Conservation (phyloP, 2,797 vertebrate species). For the Valencia hispanica region DNA sequence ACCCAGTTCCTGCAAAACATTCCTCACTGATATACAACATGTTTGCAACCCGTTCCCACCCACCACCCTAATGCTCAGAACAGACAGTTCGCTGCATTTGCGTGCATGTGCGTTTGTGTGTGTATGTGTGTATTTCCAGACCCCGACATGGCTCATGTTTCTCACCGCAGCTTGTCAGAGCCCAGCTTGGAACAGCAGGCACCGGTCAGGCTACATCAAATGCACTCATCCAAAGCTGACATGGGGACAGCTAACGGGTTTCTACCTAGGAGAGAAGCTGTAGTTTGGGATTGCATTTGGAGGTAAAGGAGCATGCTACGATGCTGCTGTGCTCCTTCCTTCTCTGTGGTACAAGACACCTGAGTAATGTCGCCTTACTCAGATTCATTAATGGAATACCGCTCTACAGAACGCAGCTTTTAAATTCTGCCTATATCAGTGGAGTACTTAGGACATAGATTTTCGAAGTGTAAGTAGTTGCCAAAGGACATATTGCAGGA, state of each 20-base stretch:
- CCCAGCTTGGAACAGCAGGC: conserved; percentile 82
- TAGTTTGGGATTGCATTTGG: conserved; percentile 36
- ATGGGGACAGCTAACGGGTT: conserved; percentile 49
- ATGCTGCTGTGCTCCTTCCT: conserved; percentile 77
- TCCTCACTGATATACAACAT: conserved; percentile 58
- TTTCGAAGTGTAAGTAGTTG: conserved; percentile 28
- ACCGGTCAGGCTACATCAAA: conserved; percentile 76
- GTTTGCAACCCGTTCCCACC: conserved; percentile 23
- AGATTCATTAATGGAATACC: conserved; percentile 61
- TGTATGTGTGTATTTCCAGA: conserved; percentile 49
- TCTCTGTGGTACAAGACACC: conserved; percentile 72
- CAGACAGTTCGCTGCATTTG: conserved; percentile 59
- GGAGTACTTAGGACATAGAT: conserved; percentile 25
- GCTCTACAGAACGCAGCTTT: conserved; percentile 41
- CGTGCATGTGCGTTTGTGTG: conserved; percentile 18
- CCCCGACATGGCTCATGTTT: conserved; percentile 87
- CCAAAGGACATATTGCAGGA: conserved; percentile 18
- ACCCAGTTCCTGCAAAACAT: conserved; percentile 48
- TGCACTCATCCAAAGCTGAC: conserved; percentile 59
- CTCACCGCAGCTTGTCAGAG: conserved; percentile 87
- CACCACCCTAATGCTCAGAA: conserved; percentile 47
- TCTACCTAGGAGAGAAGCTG: conserved; percentile 56
- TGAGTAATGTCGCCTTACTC: conserved; percentile 69
- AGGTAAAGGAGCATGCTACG: conserved; percentile 64
- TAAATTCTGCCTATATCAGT: conserved; percentile 45